A percentile compares a stretch with the other conserved stretches of the same genome.
phyloP scores from a whole-genome alignment of 2,113 vertebrate genomes.

The human region DNA sequence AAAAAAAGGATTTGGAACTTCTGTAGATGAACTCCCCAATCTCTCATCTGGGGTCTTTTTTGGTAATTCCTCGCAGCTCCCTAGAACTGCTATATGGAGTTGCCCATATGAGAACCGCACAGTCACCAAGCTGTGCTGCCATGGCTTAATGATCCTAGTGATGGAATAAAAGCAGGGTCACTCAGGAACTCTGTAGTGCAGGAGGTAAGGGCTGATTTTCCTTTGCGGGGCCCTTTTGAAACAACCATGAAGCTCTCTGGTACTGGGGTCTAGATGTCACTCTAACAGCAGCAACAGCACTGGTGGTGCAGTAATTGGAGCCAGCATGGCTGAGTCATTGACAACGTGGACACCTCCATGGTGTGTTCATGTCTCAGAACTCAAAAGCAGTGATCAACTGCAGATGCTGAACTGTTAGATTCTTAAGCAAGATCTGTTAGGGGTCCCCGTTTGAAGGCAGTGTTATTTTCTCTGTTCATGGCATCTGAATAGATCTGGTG shows the following conservation, averaged over 20 bases:
- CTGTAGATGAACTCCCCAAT: accelerated
- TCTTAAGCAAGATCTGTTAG: not conserved
- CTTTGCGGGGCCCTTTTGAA: not conserved
- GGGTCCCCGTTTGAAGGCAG: too few species aligned
- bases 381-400: accelerated
- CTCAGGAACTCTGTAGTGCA: too few species aligned
- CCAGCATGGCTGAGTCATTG: accelerated
- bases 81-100: not conserved
- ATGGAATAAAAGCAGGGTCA: too few species aligned
- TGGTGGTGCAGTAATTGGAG: accelerated
- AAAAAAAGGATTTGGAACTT: not conserved
- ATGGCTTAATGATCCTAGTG: not conserved
- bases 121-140: not conserved
- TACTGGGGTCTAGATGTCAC: too few species aligned
- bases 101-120: accelerated
- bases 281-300: too few species aligned
- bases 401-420: not conserved
- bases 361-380: not conserved
- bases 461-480: not conserved
- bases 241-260: not conserved
- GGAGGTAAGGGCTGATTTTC: not conserved
- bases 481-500: not conserved
- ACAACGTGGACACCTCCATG: accelerated
- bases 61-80: not conserved
- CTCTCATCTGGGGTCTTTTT: not conserved